Evolutionary conservation across 2,888 invertebrate species (phyloP).

Genomic region (Ischnura elegans): DNA sequence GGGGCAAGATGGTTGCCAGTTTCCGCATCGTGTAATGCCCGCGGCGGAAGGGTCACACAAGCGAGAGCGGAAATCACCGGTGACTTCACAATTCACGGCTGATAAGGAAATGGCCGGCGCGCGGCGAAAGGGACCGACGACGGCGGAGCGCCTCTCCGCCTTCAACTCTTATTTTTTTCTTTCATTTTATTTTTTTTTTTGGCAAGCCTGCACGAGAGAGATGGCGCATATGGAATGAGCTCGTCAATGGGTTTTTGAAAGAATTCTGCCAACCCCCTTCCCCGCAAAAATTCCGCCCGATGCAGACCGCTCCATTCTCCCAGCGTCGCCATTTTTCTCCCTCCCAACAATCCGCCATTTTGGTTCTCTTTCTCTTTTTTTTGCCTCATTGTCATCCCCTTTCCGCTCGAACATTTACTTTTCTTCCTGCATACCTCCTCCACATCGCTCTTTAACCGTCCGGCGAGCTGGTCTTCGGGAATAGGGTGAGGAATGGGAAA

Average conservation of each 20-base stretch:
- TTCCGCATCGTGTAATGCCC: conserved; percentile 5
- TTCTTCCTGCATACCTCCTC: not conserved
- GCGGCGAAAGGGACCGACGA: not conserved
- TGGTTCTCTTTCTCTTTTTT: not conserved
- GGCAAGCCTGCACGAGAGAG: not conserved
- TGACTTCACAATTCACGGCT: conserved; percentile 30
- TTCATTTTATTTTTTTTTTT: not conserved
- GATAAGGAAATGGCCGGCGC: conserved; percentile 8
- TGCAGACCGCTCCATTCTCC: not conserved
- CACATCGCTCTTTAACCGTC: not conserved
- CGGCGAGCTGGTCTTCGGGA: not conserved
- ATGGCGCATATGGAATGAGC: conserved; percentile 23
- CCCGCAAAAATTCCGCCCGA: not conserved
- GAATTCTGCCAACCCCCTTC: not conserved
- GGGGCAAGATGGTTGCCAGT: no score
- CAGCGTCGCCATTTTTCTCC: not conserved
- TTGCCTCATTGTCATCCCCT: not conserved
- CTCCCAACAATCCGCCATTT: not conserved
- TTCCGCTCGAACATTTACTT: not conserved
- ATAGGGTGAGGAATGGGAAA: not conserved
- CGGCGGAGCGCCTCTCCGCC: not conserved
- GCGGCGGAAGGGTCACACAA: conserved; percentile 18
- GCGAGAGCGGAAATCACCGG: conserved; percentile 12
- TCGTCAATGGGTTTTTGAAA: not conserved
- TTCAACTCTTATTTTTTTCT: not conserved